These are phyloP conservation scores for Vidua macroura DNA, from an alignment of 2,113 vertebrate genomes.

Conservation along the genomic window DNA sequence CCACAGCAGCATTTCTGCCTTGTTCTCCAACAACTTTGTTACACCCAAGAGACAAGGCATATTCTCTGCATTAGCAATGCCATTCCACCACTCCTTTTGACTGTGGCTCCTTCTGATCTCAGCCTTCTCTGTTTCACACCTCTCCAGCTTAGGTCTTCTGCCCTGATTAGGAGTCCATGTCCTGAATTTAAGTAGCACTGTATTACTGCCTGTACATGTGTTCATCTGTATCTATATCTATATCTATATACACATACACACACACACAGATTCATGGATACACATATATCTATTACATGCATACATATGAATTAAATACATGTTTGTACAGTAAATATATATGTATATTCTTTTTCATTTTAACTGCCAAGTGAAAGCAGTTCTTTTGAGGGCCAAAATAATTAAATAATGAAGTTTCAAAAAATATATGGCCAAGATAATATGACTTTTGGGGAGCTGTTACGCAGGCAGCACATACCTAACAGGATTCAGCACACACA, in stretches of 20 bases:
- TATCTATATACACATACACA: rapidly evolving
- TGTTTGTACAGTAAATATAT: neutral
- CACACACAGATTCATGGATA: neutral
- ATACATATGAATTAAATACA: neutral
- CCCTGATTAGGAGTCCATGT: neutral
- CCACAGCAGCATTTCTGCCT: neutral
- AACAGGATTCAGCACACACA: neutral
- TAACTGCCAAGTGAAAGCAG: neutral
- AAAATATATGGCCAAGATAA: neutral
- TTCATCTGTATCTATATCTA: neutral
- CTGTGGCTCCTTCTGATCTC: neutral
- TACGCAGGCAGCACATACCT: neutral
- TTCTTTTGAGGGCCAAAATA: neutral
- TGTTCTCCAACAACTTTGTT: neutral
- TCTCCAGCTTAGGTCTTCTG: neutral
- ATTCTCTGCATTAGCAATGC: neutral
- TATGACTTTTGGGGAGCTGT: neutral
- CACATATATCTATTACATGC: neutral
- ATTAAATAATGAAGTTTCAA: neutral
- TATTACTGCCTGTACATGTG: neutral
- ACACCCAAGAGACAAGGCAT: neutral
- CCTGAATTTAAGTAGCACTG: neutral
- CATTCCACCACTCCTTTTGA: neutral
- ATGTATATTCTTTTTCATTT: neutral
- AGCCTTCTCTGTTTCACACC: neutral